Evolutionary conservation across 92 coral and sea anemone genomes (phyloP), one percentile per base, ranked within the genome.

Genomic region (Parazoanthus swiftii): DNA sequence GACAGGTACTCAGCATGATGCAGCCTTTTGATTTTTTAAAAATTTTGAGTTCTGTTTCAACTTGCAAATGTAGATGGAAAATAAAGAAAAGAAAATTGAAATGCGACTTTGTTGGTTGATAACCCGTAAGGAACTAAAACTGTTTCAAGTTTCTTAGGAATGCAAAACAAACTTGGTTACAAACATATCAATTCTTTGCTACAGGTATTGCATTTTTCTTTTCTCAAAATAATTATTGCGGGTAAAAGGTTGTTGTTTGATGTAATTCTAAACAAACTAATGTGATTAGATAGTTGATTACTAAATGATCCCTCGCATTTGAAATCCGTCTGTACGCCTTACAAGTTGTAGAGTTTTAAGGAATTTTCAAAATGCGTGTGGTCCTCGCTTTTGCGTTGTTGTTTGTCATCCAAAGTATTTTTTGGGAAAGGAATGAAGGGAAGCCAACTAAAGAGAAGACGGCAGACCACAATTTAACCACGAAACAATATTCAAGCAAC

Each of bases 241-340:
- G 82, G 82, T 79, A 44, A 51, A 78, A 9, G 79, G 67, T 79
- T 79, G 82, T 79, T 79, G 82, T 79, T 79, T 79, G 82, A 79
- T 79, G 82, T 79, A 79, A 79, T 79, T 37, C 82, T 9, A 79
- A 79, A 79, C 82, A 79, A 79, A 51, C 35, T 79, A 79, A 79
- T 79, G 36, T 50, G 82, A 48, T 79, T 79, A 21, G 58, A 79
- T 21, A 8, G 39, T 79, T 26, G 66, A 50, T 46, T 26, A 76
- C 46, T 23, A 76, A 20, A 76, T 44, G 54, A 39, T 76, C 48
- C 20, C 50, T 76, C 79, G 46, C 51, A 18, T 76, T 76, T 79
- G 65, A 44, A 79, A 79, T 6, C 43, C 82, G 36, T 48, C 18
- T 79, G 21, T 21, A 48, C 66, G 59, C 42, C 39, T 46, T 33